phyloP scores from a whole-genome alignment of 2,888 invertebrate species.

The Idaea dimidiata region DNA sequence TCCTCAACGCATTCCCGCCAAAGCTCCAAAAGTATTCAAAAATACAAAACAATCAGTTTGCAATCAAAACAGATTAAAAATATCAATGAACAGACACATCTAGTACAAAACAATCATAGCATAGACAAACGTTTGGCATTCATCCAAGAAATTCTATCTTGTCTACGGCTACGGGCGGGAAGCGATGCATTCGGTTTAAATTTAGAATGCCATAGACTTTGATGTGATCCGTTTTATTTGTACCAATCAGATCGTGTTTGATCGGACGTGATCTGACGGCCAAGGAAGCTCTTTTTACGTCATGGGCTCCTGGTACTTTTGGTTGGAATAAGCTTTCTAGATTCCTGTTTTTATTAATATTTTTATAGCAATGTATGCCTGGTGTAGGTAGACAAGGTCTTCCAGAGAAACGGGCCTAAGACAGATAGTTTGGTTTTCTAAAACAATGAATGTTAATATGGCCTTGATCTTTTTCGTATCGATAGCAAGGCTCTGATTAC shows the following conservation, averaged over 20 bases:
- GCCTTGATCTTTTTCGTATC: too few relatives aligned
- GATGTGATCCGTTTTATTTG: conserved; percentile 43
- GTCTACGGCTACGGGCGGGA: conserved; percentile 41
- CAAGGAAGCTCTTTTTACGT: conserved; percentile 2
- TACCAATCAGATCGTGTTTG: conserved; percentile 36
- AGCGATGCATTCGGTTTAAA: conserved; percentile 34
- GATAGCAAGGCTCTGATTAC: too few relatives aligned
- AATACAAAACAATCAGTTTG: neutral
- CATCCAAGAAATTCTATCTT: conserved; percentile 37
- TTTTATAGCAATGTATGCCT: too few relatives aligned
- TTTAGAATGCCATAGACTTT: conserved; percentile 48
- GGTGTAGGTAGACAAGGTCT: too few relatives aligned
- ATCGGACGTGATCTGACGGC: conserved; percentile 12
- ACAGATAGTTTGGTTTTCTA: too few relatives aligned
- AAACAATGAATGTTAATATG: too few relatives aligned
- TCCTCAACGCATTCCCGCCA: too few relatives aligned
- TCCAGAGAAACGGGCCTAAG: too few relatives aligned
- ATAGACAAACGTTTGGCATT: conserved; percentile 25
- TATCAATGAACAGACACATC: neutral
- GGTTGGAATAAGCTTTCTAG: conserved; percentile 8
- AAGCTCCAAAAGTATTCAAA: neutral
- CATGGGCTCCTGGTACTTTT: neutral
- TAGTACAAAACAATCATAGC: neutral
- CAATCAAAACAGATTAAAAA: neutral
- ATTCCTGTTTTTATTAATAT: neutral